A percentile compares a stretch with the other conserved stretches of the same genome.
Evolutionary conservation across 53 echinoderm and acorn worm species (phyloP).

Genomic region (Apostichopus leukothele): DNA sequence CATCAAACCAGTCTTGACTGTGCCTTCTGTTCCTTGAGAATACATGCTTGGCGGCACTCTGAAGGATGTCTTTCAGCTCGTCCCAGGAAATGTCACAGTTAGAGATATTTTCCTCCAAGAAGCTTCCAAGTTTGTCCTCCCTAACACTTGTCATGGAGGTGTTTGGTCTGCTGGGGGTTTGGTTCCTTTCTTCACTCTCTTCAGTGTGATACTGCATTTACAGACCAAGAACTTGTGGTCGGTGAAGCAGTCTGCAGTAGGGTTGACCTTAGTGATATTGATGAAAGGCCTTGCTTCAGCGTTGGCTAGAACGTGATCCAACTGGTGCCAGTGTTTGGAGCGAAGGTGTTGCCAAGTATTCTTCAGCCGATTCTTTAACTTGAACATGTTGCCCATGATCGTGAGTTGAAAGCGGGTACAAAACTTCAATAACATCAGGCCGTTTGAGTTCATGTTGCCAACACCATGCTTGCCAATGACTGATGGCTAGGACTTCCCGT

Average conservation of each 20-base stretch:
- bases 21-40: neutral
- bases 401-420: conserved; percentile 25
- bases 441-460: conserved; percentile 31
- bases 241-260: conserved; percentile 47
- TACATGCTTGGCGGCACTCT: conserved; percentile 27
- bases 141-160: conserved; percentile 22
- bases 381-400: conserved; percentile 41
- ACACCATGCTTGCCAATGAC: conserved; percentile 12
- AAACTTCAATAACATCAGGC: conserved; percentile 20
- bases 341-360: neutral
- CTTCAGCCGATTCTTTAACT: conserved; percentile 38
- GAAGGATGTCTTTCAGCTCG: conserved; percentile 18
- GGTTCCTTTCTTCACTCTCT: neutral
- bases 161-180: conserved; percentile 40
- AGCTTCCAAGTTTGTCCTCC: conserved; percentile 9
- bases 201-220: conserved; percentile 8
- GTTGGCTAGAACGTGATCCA: conserved; percentile 44
- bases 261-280: conserved; percentile 8
- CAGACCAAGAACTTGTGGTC: conserved; percentile 52
- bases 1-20: conserved; percentile 53
- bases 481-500: conserved; percentile 37
- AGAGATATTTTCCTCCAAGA: too few relatives aligned
- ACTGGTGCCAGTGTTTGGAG: conserved; percentile 45
- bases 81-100: neutral
- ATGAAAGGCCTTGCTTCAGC: conserved; percentile 3